phyloP scores from a whole-genome alignment of 1,140 invertebrate species.

The Bombus polaris region DNA sequence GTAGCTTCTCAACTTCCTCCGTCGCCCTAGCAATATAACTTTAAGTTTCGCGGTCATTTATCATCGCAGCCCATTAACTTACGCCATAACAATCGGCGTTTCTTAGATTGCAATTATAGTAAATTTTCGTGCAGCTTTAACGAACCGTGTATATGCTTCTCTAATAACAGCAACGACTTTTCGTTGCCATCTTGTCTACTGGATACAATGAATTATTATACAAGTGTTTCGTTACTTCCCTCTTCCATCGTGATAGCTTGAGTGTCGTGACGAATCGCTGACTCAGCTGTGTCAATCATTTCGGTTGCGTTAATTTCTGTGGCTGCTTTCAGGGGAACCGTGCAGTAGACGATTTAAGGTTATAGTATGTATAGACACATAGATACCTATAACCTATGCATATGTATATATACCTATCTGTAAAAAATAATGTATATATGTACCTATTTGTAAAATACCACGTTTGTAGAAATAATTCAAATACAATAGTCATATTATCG shows the following conservation, averaged over 20 bases:
- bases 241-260: conserved; percentile 22
- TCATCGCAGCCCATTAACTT: conserved; percentile 54
- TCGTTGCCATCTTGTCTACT: conserved; percentile 13
- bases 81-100: conserved; percentile 59
- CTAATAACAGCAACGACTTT: conserved; percentile 50
- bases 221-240: conserved; percentile 48
- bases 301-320: conserved; percentile 27
- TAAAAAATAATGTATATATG: not conserved
- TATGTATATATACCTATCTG: not conserved
- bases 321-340: not conserved
- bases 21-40: conserved; percentile 35
- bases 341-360: not conserved
- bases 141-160: conserved; percentile 21
- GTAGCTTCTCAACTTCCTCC: conserved; percentile 48
- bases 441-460: not conserved
- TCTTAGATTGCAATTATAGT: conserved; percentile 54
- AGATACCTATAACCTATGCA: not conserved
- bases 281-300: conserved; percentile 58
- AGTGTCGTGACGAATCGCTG: conserved; percentile 56
- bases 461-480: not conserved
- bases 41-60: conserved; percentile 58
- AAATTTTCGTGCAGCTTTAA: conserved; percentile 46
- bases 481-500: conserved; percentile 12
- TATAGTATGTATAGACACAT: not conserved
- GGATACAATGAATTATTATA: conserved; percentile 55